Evolutionary conservation across 92 coral and sea anemone genomes (phyloP), one percentile per base, ranked within the genome.

Genomic region (Actinernus sp.): DNA sequence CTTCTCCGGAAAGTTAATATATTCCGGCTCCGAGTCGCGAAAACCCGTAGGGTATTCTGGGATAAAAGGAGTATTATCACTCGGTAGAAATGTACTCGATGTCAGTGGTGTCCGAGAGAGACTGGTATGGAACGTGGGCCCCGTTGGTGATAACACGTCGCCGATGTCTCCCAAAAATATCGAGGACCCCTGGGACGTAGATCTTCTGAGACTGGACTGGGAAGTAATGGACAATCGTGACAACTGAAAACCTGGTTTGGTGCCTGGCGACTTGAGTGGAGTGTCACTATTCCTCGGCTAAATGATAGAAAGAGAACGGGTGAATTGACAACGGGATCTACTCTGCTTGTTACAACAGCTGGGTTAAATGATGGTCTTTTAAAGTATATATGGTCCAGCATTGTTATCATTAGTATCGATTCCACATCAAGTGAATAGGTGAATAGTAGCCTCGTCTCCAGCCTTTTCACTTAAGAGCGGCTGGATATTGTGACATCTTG

Each of bases 201-300:
- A 46, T 9, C 92, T 63, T 33, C 77, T 64, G 37, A 90, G 55
- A 14, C 41, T 57, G 9, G 97, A 45, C 43, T 82, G 85, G 21
- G 88, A 76, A 24, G 88, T 60, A 40, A 89, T 76, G 11, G 92
- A 86, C 33, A 86, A 55, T 16, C 96, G 89, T 7, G 90, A 85
- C 31, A 58, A 61, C 33, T 79, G 59, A 31, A 76, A 72, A 22
- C 83, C 71, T 2, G 91, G 76, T 38, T 81, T 78, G 37, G 82
- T 78, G 1, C 99, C 99, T 3, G 99, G 99, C 1, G 97, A 92
- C 47, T 78, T 87, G 37, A 87, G 94, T 5, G 82, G 70, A 34
- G 75, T 36, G 19, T 95, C 99, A 16, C 93, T 83, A 49, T 68
- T 81, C 3, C 97, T 88, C 18, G 97, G 88, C 98, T 94, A 76